phyloP scores from a whole-genome alignment of 2,797 vertebrate genomes.

The Sternarchorhynchus goeldii region DNA sequence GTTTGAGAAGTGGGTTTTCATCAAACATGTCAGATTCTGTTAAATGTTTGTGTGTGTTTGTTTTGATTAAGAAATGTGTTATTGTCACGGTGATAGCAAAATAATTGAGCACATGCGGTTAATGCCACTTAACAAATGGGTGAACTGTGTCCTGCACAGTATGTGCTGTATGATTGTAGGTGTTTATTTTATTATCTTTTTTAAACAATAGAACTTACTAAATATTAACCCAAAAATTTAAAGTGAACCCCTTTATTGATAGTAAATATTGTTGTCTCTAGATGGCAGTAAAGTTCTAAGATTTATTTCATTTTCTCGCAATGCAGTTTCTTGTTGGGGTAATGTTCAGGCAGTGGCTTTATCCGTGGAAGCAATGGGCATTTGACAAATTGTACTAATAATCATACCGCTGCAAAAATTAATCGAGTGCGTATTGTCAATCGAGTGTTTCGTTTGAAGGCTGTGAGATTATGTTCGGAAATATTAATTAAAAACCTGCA shows the following conservation, averaged over 20 bases:
- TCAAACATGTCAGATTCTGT: too few relatives aligned
- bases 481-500: neutral
- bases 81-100: too few relatives aligned
- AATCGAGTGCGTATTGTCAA: neutral
- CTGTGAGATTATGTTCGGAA: neutral
- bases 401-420: neutral
- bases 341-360: neutral
- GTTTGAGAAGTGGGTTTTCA: too few relatives aligned
- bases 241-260: neutral
- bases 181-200: too few relatives aligned
- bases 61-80: too few relatives aligned
- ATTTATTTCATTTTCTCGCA: neutral
- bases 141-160: too few relatives aligned
- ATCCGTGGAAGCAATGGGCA: neutral
- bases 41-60: too few relatives aligned
- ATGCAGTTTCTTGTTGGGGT: slow-evolving; percentile 3
- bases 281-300: slow-evolving; percentile 44
- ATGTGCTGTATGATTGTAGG: too few relatives aligned
- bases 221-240: neutral
- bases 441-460: neutral
- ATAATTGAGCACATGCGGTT: too few relatives aligned
- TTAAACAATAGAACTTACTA: too few relatives aligned
- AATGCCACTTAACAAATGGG: too few relatives aligned
- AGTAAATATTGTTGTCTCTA: slow-evolving; percentile 25
- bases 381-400: slow-evolving; percentile 19